These are phyloP conservation scores for Anorthoa munda DNA, from an alignment of 2,888 invertebrate genomes.

Conservation along the genomic window DNA sequence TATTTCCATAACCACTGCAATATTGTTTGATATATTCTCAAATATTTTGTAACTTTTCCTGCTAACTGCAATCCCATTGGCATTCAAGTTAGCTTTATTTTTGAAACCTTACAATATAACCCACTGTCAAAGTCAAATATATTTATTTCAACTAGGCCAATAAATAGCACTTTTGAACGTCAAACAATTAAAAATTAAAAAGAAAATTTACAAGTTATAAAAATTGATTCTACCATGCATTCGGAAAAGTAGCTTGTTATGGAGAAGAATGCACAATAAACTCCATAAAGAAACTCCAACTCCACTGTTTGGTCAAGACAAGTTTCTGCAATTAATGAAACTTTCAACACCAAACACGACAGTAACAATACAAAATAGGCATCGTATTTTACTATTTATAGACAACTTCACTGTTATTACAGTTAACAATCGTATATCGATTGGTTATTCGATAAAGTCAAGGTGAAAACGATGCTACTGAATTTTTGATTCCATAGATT, in stretches of 20 bases:
- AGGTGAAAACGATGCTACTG: constrained; percentile 42
- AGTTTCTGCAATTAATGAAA: constrained; percentile 6
- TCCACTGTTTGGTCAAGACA: neutral
- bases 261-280: too few relatives aligned
- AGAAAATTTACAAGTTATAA: too few relatives aligned
- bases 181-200: too few relatives aligned
- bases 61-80: neutral
- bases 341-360: neutral
- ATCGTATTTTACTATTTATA: neutral
- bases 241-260: too few relatives aligned
- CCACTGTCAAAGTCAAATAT: too few relatives aligned
- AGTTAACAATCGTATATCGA: constrained; percentile 49
- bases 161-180: too few relatives aligned
- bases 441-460: constrained; percentile 49
- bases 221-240: too few relatives aligned
- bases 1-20: neutral
- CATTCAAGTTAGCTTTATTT: neutral
- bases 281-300: too few relatives aligned
- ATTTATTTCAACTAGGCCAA: too few relatives aligned
- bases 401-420: neutral
- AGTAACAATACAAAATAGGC: neutral
- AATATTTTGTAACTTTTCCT: neutral
- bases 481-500: constrained; percentile 23
- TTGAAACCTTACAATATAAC: neutral
- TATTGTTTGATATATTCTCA: constrained; percentile 1